phyloP scores from a whole-genome alignment of 2,797 vertebrate species.

The Malacoraja senta region DNA sequence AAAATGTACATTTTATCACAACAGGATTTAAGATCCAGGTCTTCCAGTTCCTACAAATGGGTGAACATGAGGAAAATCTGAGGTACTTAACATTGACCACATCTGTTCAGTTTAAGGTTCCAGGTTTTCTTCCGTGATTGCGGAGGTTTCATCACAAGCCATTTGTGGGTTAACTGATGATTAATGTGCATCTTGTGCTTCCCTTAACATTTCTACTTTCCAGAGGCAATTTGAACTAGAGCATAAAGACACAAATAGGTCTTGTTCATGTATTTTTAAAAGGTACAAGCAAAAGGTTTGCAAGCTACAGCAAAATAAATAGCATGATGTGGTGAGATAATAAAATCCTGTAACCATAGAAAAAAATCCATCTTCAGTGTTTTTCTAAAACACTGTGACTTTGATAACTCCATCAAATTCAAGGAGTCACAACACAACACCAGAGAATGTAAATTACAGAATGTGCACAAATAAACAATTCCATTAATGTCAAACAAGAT shows the following conservation, averaged over 20 bases:
- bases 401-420: background rate
- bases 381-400: background rate
- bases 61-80: background rate
- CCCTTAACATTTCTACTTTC: background rate
- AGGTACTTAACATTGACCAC: background rate
- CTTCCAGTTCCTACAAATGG: background rate
- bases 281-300: background rate
- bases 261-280: conserved; percentile 24
- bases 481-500: background rate
- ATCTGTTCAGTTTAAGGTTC: background rate
- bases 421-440: background rate
- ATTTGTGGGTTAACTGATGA: background rate
- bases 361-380: background rate
- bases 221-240: background rate
- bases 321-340: background rate
- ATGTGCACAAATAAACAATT: background rate
- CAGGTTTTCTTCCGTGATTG: too few relatives aligned
- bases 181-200: background rate
- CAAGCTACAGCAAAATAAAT: background rate
- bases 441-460: background rate
- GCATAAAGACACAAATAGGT: background rate
- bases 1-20: background rate
- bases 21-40: background rate
- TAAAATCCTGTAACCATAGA: background rate
- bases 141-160: background rate